Percentiles rank a stretch among this genome's conserved stretches.
These are phyloP conservation scores for Allacma fusca DNA, from an alignment of 2,888 invertebrate species.

Conservation along the genomic window DNA sequence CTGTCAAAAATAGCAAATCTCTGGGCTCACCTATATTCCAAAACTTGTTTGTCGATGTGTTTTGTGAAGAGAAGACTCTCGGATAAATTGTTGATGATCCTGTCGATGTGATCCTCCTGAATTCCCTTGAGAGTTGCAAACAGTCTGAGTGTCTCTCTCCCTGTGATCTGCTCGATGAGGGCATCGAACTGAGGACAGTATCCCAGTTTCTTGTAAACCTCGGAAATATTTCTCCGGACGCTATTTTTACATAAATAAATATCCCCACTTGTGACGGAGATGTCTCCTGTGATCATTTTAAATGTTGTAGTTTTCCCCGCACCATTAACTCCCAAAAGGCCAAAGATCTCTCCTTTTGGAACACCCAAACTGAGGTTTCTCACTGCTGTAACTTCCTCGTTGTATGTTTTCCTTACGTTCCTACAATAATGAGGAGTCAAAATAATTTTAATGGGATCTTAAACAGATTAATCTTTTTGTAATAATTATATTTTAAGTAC, in stretches of 20 bases:
- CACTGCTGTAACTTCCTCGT: constrained; percentile 76
- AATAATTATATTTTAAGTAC: no score
- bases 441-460: no score
- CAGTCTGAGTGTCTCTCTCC: constrained; percentile 71
- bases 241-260: constrained; percentile 72
- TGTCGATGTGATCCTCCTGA: constrained; percentile 64
- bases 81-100: constrained; percentile 66
- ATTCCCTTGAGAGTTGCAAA: constrained; percentile 74
- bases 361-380: constrained; percentile 77
- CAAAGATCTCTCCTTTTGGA: constrained; percentile 78
- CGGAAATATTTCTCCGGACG: constrained; percentile 63
- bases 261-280: constrained; percentile 74
- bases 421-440: constrained; percentile 22
- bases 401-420: constrained; percentile 78
- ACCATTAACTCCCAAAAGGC: constrained; percentile 83
- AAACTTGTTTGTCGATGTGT: constrained; percentile 71
- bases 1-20: no score
- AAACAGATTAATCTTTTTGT: no score
- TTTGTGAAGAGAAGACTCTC: constrained; percentile 70
- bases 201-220: constrained; percentile 65
- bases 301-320: constrained; percentile 90
- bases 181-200: constrained; percentile 83
- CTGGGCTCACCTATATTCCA: constrained; percentile 66
- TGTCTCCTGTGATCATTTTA: constrained; percentile 88
- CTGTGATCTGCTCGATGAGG: constrained; percentile 75